Evolutionary conservation across 2,888 invertebrate species (phyloP).

Genomic region (Agrochola litura): DNA sequence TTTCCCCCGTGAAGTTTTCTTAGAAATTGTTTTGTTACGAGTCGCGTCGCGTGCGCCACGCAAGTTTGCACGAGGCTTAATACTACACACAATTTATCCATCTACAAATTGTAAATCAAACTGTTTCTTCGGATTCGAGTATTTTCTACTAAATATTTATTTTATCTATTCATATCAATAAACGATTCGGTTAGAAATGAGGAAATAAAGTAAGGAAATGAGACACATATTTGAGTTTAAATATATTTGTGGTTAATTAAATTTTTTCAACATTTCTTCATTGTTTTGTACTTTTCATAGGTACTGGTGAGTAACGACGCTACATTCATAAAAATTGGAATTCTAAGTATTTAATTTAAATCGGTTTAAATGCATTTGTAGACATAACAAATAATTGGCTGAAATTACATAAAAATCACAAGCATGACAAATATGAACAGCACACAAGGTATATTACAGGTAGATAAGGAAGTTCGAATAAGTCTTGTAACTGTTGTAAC

Average conservation of each 20-base stretch:
- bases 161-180: too few relatives aligned
- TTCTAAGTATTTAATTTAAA: constrained; percentile 55
- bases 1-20: too few relatives aligned
- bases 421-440: constrained; percentile 48
- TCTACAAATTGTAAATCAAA: background rate
- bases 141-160: background rate
- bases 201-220: background rate
- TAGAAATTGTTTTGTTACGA: too few relatives aligned
- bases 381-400: constrained; percentile 51
- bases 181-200: background rate
- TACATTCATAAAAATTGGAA: constrained; percentile 44
- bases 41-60: too few relatives aligned
- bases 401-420: constrained; percentile 34
- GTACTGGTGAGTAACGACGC: constrained; percentile 68
- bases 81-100: background rate
- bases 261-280: constrained; percentile 32
- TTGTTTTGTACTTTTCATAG: constrained; percentile 66
- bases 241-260: background rate
- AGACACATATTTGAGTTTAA: background rate
- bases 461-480: constrained; percentile 6
- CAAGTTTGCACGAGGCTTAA: too few relatives aligned
- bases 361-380: constrained; percentile 40
- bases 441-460: constrained; percentile 38
- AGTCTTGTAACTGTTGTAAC: constrained; percentile 7
- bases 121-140: background rate